These are phyloP conservation scores for Pantherophis vulpinus DNA, from an alignment of 2,797 vertebrate genomes.

Conservation along the genomic window DNA sequence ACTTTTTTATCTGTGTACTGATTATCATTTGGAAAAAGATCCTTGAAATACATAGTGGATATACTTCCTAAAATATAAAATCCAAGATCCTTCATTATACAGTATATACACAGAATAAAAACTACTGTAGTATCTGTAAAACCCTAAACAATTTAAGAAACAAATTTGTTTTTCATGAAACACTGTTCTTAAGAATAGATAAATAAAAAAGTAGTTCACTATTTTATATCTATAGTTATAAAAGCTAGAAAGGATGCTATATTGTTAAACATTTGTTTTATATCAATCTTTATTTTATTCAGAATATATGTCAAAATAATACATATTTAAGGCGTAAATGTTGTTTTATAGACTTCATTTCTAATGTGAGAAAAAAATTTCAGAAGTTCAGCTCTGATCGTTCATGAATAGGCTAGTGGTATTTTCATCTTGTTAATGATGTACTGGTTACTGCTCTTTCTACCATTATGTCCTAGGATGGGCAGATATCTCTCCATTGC, in stretches of 20 bases:
- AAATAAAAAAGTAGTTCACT: neutral
- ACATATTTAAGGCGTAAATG: constrained; percentile 1
- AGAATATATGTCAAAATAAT: constrained; percentile 3
- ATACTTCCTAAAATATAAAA: neutral
- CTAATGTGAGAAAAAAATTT: constrained; percentile 7
- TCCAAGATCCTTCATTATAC: neutral
- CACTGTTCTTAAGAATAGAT: neutral
- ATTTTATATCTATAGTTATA: neutral
- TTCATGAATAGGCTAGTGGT: neutral
- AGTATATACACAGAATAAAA: neutral
- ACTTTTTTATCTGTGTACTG: neutral
- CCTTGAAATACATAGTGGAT: neutral
- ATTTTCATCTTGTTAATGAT: neutral
- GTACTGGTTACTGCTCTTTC: constrained; percentile 14
- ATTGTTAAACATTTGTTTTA: neutral
- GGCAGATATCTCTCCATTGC: neutral
- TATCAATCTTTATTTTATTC: neutral
- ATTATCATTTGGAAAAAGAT: neutral
- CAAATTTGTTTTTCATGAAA: neutral
- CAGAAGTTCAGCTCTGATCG: constrained; percentile 15
- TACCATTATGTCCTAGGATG: neutral
- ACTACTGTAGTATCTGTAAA: neutral
- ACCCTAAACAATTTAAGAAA: neutral
- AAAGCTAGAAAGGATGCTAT: neutral
- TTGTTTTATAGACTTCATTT: neutral